A percentile compares a stretch with the other conserved stretches of the same genome.
Conservation (phyloP, 2,888 invertebrate species). For the Apodemia duryi region DNA sequence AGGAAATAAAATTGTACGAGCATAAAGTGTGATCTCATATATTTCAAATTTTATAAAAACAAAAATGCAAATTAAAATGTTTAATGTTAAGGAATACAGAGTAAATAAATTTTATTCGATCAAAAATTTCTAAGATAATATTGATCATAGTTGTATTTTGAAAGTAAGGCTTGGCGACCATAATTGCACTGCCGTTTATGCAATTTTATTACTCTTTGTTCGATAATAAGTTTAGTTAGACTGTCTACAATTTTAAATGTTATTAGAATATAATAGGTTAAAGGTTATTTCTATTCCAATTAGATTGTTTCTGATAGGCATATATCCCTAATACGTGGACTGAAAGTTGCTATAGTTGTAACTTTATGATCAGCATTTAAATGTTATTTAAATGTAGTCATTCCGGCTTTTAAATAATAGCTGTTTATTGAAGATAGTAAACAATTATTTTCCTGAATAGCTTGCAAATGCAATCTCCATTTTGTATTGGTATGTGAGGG, state of each 20-base stretch:
- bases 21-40: slow-evolving; percentile 14
- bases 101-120: background rate
- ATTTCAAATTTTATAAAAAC: slow-evolving; percentile 10
- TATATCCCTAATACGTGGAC: slow-evolving; percentile 4
- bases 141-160: background rate
- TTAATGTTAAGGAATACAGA: background rate
- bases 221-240: slow-evolving; percentile 60
- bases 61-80: background rate
- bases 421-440: slow-evolving; percentile 40
- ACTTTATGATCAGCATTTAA: slow-evolving; percentile 7
- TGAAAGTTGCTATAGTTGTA: background rate
- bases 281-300: slow-evolving; percentile 31
- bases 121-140: background rate
- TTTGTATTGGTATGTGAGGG: slow-evolving; percentile 44
- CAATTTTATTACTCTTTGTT: slow-evolving; percentile 51
- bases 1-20: slow-evolving; percentile 30
- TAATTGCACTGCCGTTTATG: slow-evolving; percentile 38
- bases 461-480: slow-evolving; percentile 38
- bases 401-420: slow-evolving; percentile 31
- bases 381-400: slow-evolving; percentile 11
- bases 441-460: slow-evolving; percentile 41
- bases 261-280: slow-evolving; percentile 58
- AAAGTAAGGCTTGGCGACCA: slow-evolving; percentile 27
- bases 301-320: slow-evolving; percentile 16
- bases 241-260: slow-evolving; percentile 57